Conservation (phyloP, 1,140 invertebrate genomes). For the Lordiphosa mommai region DNA sequence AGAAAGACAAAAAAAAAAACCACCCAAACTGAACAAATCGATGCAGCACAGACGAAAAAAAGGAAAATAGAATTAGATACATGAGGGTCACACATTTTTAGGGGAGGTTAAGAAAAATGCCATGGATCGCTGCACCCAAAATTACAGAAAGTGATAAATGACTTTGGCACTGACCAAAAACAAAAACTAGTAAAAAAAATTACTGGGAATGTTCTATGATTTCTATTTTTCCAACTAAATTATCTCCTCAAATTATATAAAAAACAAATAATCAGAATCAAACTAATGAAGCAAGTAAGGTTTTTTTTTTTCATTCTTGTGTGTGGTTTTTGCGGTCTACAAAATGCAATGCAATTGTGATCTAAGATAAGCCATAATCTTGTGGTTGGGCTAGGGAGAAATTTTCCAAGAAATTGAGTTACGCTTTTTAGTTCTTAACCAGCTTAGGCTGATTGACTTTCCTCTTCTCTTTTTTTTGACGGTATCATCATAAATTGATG, state of each 20-base stretch:
- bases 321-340: slow-evolving; percentile 4
- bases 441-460: slow-evolving; percentile 8
- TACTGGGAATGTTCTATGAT: too few relatives aligned
- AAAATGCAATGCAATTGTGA: neutral
- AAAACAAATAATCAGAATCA: neutral
- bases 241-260: neutral
- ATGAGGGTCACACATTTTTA: too few relatives aligned
- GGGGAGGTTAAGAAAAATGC: too few relatives aligned
- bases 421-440: neutral
- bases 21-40: too few relatives aligned
- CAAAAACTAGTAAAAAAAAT: too few relatives aligned
- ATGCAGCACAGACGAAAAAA: too few relatives aligned
- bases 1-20: too few relatives aligned
- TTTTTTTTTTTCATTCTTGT: neutral
- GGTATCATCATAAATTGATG: neutral
- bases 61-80: too few relatives aligned
- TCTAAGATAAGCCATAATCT: neutral
- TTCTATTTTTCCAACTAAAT: too few relatives aligned
- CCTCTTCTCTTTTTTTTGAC: neutral
- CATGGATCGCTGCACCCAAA: too few relatives aligned
- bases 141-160: too few relatives aligned
- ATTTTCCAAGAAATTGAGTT: neutral
- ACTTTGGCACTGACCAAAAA: too few relatives aligned
- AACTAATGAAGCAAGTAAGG: neutral
- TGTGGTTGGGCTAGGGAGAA: neutral